A percentile compares a stretch with the other conserved stretches of the same genome.
phyloP scores from a whole-genome alignment of 2,113 vertebrate genomes.

The Balaeniceps rex region DNA sequence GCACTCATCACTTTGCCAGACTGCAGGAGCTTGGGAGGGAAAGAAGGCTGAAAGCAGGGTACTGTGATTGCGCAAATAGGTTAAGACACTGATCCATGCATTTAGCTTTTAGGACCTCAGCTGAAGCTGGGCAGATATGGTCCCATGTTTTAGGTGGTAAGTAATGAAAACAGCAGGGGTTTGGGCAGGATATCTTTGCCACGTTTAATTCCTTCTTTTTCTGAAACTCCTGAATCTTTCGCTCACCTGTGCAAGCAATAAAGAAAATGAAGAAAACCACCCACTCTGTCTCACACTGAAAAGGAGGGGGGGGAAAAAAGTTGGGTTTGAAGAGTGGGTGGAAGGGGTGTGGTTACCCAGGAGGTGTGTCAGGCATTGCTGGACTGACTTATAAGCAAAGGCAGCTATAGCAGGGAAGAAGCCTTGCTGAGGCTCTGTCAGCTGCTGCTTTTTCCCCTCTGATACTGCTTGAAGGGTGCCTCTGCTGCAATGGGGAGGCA shows the following conservation, averaged over 20 bases:
- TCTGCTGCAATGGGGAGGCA: conserved; percentile 83
- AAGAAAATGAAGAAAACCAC: not conserved
- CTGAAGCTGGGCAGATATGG: not conserved
- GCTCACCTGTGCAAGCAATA: not conserved
- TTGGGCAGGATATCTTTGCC: not conserved
- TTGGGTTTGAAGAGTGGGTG: not conserved
- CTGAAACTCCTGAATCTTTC: not conserved
- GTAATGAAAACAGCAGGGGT: not conserved
- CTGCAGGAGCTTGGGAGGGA: not conserved
- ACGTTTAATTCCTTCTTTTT: not conserved
- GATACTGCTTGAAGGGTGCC: not conserved
- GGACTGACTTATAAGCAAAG: conserved; percentile 59
- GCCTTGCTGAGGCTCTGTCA: not conserved
- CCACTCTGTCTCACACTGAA: not conserved
- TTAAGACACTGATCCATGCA: not conserved
- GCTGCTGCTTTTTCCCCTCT: not conserved
- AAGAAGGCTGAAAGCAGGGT: not conserved
- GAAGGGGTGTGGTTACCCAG: conserved; percentile 52
- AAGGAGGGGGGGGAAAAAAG: not conserved
- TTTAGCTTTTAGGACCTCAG: not conserved
- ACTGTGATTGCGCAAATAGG: rapidly evolving
- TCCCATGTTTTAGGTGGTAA: not conserved
- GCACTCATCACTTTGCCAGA: not conserved
- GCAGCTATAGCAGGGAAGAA: not conserved
- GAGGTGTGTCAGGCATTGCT: not conserved